These are phyloP conservation scores for Mesopsocus fuscifrons DNA, from an alignment of 2,888 invertebrate genomes.

Conservation along the genomic window DNA sequence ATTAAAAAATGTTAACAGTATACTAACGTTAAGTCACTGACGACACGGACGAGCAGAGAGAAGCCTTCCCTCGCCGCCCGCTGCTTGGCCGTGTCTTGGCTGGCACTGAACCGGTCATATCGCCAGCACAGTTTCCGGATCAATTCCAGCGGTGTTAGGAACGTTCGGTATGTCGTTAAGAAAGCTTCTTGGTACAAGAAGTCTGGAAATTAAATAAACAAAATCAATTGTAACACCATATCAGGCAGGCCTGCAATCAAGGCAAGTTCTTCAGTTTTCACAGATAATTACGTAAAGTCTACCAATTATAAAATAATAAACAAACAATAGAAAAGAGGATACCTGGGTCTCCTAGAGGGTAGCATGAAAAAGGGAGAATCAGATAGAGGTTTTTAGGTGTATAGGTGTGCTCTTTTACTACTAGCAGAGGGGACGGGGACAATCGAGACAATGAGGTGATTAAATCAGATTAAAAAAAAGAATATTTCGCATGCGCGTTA, in stretches of 20 bases:
- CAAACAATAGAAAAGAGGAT: too few species aligned
- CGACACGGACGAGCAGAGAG: conserved; percentile 80
- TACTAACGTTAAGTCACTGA: conserved; percentile 91
- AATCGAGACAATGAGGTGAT: too few species aligned
- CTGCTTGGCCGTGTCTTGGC: conserved; percentile 44
- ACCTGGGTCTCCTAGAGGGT: too few species aligned
- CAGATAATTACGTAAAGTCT: not conserved
- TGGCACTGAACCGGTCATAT: conserved; percentile 55
- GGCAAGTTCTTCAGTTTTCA: not conserved
- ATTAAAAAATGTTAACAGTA: too few species aligned
- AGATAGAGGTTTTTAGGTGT: too few species aligned
- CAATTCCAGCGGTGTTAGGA: conserved; percentile 71
- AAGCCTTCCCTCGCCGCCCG: conserved; percentile 72
- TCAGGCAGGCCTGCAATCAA: conserved; percentile 1
- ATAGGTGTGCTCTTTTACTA: too few species aligned
- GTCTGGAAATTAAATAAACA: conserved; percentile 33
- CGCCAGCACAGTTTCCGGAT: conserved; percentile 68
- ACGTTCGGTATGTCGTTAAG: conserved; percentile 91
- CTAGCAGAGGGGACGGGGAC: too few species aligned
- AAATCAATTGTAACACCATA: too few species aligned
- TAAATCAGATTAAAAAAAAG: too few species aligned
- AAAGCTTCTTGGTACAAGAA: conserved; percentile 95
- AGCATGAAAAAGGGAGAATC: too few species aligned
- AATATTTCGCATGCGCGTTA: too few species aligned
- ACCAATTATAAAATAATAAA: conserved; percentile 20